phyloP scores from a whole-genome alignment of 2,797 vertebrate species.

The Meriones psammophilus region DNA sequence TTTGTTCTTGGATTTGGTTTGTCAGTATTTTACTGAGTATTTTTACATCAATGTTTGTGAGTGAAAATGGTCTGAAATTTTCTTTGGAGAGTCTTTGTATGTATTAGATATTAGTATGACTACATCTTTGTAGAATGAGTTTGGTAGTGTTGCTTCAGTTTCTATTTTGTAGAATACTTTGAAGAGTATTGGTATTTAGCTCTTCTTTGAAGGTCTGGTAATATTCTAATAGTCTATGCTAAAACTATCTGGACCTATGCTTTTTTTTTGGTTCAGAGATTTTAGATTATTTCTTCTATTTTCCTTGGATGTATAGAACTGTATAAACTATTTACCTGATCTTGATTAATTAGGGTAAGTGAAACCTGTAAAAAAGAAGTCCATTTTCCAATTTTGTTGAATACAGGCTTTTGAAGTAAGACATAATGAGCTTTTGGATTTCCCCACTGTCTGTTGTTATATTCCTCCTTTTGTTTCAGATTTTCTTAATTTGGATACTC shows the following conservation, averaged over 20 bases:
- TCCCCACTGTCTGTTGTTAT: not conserved
- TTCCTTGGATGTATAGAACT: not conserved
- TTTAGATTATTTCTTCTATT: not conserved
- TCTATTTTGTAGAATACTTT: not conserved
- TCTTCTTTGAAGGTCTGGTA: not conserved
- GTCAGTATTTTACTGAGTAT: too few relatives aligned
- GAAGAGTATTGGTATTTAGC: not conserved
- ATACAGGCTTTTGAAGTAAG: not conserved
- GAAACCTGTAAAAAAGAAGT: not conserved
- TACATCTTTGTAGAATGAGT: too few relatives aligned
- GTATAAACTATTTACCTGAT: not conserved
- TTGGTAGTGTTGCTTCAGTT: too few relatives aligned
- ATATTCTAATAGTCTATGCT: not conserved
- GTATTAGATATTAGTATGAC: too few relatives aligned
- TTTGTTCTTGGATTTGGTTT: too few relatives aligned
- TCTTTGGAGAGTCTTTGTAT: too few relatives aligned
- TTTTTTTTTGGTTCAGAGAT: not conserved
- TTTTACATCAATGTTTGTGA: too few relatives aligned
- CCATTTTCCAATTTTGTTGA: not conserved
- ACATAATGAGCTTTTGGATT: not conserved
- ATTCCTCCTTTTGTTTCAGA: not conserved
- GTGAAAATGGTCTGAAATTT: too few relatives aligned
- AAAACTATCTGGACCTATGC: not conserved
- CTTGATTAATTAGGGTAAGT: not conserved
- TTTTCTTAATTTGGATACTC: not conserved